Conservation (phyloP, 2,797 vertebrate species). For the Meda fulgida region DNA sequence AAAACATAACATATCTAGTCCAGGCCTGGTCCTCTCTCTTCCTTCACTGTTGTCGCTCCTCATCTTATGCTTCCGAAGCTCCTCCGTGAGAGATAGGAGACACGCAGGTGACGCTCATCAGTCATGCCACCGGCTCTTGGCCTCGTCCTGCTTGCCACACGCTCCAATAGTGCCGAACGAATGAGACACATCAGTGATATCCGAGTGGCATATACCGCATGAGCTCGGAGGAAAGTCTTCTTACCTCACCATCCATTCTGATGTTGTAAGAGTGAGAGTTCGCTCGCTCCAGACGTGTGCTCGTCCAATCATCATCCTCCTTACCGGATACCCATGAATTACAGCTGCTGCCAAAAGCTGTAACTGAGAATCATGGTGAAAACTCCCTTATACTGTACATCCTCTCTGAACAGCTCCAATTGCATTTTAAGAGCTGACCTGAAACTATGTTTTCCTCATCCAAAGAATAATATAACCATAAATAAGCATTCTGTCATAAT, state of each 20-base stretch:
- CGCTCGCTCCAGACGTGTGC: conserved; percentile 59
- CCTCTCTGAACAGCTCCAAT: not conserved
- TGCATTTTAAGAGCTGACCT: conserved; percentile 33
- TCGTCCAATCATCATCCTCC: conserved; percentile 67
- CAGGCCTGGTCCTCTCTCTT: too few relatives aligned
- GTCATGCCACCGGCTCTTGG: too few relatives aligned
- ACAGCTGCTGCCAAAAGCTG: conserved; percentile 63
- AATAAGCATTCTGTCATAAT: not conserved
- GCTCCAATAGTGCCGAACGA: not conserved
- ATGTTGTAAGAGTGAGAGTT: not conserved
- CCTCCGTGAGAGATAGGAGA: too few relatives aligned
- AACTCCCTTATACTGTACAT: conserved; percentile 7
- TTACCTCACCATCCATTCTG: not conserved
- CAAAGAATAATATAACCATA: not conserved
- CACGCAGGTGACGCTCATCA: too few relatives aligned
- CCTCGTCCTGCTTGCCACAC: too few relatives aligned
- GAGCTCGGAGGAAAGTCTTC: not conserved
- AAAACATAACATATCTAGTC: too few relatives aligned
- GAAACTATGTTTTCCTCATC: conserved; percentile 9
- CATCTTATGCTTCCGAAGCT: too few relatives aligned
- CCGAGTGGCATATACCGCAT: not conserved
- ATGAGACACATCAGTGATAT: not conserved
- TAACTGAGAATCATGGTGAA: conserved; percentile 61
- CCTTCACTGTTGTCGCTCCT: too few relatives aligned
- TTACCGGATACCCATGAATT: conserved; percentile 67